These are phyloP conservation scores for Opisthograptis luteolata DNA, from an alignment of 2,888 invertebrate genomes.

Conservation along the genomic window DNA sequence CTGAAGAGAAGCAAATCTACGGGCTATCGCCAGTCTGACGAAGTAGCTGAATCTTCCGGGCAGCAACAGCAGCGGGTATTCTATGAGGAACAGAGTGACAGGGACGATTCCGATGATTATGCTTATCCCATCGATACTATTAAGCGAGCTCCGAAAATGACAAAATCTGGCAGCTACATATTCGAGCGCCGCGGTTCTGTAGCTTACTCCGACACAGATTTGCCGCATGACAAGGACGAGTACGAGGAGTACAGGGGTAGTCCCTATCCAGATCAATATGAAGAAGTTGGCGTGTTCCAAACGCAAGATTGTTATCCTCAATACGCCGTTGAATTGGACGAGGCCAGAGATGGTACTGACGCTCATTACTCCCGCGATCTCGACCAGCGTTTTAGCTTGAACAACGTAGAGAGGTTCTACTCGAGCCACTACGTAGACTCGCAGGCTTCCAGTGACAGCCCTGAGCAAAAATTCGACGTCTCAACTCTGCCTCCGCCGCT, in stretches of 20 bases:
- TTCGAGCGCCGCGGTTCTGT: slow-evolving; percentile 76
- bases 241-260: slow-evolving; percentile 76
- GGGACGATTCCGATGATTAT: slow-evolving; percentile 79
- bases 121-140: slow-evolving; percentile 81
- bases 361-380: slow-evolving; percentile 69
- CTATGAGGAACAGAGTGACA: slow-evolving; percentile 74
- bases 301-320: slow-evolving; percentile 79
- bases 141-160: slow-evolving; percentile 76
- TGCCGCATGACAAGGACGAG: slow-evolving; percentile 73
- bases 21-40: slow-evolving; percentile 68
- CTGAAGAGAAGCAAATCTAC: slow-evolving; percentile 71
- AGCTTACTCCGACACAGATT: slow-evolving; percentile 74
- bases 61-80: slow-evolving; percentile 64
- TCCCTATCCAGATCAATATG: slow-evolving; percentile 78
- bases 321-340: slow-evolving; percentile 63
- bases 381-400: slow-evolving; percentile 78
- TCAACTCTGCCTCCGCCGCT: slow-evolving; percentile 91
- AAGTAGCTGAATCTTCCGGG: slow-evolving; percentile 67
- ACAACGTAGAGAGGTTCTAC: slow-evolving; percentile 78
- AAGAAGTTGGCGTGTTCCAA: slow-evolving; percentile 74
- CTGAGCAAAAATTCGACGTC: slow-evolving; percentile 90
- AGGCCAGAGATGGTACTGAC: slow-evolving; percentile 50
- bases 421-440: slow-evolving; percentile 83
- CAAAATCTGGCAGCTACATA: slow-evolving; percentile 70
- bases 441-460: slow-evolving; percentile 86